Evolutionary conservation across 2,113 vertebrate genomes (phyloP), one percentile per base, ranked within the genome.

Genomic region (Spea bombifrons): DNA sequence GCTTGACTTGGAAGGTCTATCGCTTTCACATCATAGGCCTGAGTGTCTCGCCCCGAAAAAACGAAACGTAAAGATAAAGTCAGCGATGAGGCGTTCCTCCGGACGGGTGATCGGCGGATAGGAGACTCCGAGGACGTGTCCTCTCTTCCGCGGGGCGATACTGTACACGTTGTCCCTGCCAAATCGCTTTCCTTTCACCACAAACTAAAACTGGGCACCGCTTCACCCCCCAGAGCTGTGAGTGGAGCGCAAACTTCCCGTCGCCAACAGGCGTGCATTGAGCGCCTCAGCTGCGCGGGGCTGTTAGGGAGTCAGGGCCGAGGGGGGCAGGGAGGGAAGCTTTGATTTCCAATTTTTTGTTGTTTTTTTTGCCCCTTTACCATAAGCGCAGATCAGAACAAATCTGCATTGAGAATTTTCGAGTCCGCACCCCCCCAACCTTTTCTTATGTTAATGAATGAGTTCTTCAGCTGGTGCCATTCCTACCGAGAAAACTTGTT

Each of bases 391-490:
- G 65, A 71, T 71, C 68, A 78, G 68, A 59, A 78, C 76, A 72
- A 71, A 78, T 78, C 76, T 78, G 61, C 71, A 71, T 71, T 71
- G 76, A 78, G 55, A 13, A 17, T 64, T 68, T 68, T 17, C 12
- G 48, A 46, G 43, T 10, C 45, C 13, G 44, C 10, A 46, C 10
- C 66, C 45, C 43, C 45, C 45, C 45, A 13, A 5, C 55, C 43
- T 78, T 78, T 78, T 78, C 69, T 78, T 78, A 71, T 78, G 76
- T 71, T 65, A 78, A 78, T 64, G 68, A 30, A 78, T 57, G 70
- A 71, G 71, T 17, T 68, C 48, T 49, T 71, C 68, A 71, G 68
- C 68, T 52, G 68, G 68, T 78, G 52, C 71, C 48, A 71, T 64
- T 71, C 30, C 68, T 71, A 71, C 71, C 71, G 64, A 71, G 68